Percentiles rank a stretch among this genome's conserved stretches.
Evolutionary conservation across 2,113 vertebrate genomes (phyloP).

Genomic region (Camelus bactrianus): DNA sequence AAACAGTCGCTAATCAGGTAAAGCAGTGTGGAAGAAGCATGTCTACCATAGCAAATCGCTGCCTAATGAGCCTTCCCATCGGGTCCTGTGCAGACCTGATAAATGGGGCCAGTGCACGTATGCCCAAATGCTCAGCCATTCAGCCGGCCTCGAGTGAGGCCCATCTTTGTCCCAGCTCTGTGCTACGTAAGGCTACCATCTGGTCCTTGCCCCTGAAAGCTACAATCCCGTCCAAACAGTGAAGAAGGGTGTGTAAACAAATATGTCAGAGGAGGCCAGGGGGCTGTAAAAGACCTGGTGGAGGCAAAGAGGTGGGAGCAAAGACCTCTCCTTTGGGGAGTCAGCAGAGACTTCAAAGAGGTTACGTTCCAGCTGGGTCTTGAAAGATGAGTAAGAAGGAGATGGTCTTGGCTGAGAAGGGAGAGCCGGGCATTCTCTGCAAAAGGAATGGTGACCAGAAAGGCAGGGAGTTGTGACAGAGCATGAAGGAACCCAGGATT

Average conservation of each 20-base stretch:
- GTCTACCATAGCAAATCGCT: background rate
- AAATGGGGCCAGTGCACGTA: background rate
- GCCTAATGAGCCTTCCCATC: background rate
- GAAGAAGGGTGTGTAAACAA: conserved; percentile 36
- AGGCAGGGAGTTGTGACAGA: background rate
- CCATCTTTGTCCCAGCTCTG: background rate
- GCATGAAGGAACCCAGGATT: conserved; percentile 22
- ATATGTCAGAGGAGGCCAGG: background rate
- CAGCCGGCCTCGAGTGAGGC: background rate
- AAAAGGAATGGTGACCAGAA: background rate
- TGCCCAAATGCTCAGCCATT: conserved; percentile 16
- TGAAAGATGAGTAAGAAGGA: conserved; percentile 48
- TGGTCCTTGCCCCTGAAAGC: conserved; percentile 55
- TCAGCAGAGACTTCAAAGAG: conserved; percentile 59
- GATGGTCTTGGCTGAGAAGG: background rate
- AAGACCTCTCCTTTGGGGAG: conserved; percentile 57
- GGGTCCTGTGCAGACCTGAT: conserved; percentile 16
- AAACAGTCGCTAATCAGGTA: conserved; percentile 47
- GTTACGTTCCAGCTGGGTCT: conserved; percentile 43
- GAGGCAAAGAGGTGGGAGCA: background rate
- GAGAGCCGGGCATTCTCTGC: conserved; percentile 13
- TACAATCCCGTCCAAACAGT: background rate
- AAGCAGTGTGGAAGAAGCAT: conserved; percentile 35
- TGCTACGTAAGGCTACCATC: conserved; percentile 1
- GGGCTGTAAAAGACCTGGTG: background rate